These are phyloP conservation scores for Odontesthes bonariensis DNA, from an alignment of 2,113 vertebrate species.

Conservation along the genomic window DNA sequence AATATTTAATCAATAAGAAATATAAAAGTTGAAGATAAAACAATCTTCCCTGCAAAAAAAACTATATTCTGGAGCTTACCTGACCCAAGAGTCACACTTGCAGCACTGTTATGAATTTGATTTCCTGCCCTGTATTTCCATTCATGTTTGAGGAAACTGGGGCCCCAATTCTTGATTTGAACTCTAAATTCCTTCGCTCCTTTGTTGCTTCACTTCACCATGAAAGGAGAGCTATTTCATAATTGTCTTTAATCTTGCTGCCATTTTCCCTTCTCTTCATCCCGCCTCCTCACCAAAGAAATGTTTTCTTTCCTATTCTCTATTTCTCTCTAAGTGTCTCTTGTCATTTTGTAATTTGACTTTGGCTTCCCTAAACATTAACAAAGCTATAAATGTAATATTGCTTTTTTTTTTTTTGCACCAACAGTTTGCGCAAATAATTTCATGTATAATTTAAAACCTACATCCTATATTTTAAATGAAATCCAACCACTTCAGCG, in stretches of 20 bases:
- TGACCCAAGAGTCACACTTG: not conserved
- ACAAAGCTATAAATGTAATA: not conserved
- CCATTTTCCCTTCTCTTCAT: constrained; percentile 75
- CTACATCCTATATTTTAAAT: constrained; percentile 4
- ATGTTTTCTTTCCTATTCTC: not conserved
- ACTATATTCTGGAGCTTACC: not conserved
- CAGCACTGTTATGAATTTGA: not conserved
- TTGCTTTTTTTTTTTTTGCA: fast-evolving
- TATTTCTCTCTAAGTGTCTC: not conserved
- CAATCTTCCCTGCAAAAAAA: constrained; percentile 2
- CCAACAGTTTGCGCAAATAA: not conserved
- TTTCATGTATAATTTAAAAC: constrained; percentile 8
- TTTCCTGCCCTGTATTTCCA: not conserved
- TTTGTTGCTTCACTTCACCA: constrained; percentile 64
- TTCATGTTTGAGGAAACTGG: constrained; percentile 11
- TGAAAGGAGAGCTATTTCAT: constrained; percentile 14
- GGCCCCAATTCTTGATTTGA: constrained; percentile 17
- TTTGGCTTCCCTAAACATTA: not conserved
- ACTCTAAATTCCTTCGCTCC: constrained; percentile 42
- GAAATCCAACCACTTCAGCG: not conserved
- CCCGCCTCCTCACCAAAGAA: constrained; percentile 70
- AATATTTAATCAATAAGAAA: not conserved
- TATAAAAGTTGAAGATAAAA: not conserved
- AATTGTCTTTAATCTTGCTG: constrained; percentile 81
- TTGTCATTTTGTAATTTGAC: not conserved